phyloP scores from a whole-genome alignment of 2,888 invertebrate genomes.

The Augiades crinisus region DNA sequence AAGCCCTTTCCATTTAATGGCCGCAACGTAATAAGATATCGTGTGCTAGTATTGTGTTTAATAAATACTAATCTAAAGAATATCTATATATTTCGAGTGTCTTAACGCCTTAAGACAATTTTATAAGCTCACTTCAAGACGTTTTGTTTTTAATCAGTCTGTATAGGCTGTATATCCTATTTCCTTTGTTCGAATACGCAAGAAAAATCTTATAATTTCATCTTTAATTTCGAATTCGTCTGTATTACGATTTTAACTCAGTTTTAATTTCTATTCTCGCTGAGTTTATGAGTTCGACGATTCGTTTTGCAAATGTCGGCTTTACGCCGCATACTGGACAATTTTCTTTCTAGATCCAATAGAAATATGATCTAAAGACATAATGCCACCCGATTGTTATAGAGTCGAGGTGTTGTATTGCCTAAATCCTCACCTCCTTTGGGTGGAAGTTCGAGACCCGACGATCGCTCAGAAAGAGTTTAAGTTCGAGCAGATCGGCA shows the following conservation, averaged over 20 bases:
- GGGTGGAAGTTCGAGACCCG: conserved; percentile 45
- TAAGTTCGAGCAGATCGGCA: conserved; percentile 58
- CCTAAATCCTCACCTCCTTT: conserved; percentile 61
- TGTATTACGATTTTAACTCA: too few relatives aligned
- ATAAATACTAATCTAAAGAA: neutral
- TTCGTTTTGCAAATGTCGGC: neutral
- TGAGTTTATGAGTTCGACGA: neutral
- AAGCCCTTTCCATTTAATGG: neutral
- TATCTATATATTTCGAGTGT: neutral
- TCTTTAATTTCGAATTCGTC: conserved; percentile 5
- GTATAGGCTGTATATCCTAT: neutral
- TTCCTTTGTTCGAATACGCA: neutral
- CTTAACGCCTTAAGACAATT: neutral
- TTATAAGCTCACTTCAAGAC: neutral
- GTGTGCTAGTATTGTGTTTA: neutral
- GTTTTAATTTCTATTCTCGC: too few relatives aligned
- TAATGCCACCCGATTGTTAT: conserved; percentile 44
- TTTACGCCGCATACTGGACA: neutral
- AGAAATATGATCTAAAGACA: neutral
- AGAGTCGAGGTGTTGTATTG: conserved; percentile 53
- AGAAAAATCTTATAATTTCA: neutral
- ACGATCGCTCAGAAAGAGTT: conserved; percentile 33
- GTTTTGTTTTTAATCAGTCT: conserved; percentile 2
- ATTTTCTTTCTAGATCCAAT: neutral
- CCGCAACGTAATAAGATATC: neutral